A percentile compares a stretch with the other conserved stretches of the same genome.
Conservation (phyloP, 2,888 invertebrate genomes). For the Nowickia ferox region DNA sequence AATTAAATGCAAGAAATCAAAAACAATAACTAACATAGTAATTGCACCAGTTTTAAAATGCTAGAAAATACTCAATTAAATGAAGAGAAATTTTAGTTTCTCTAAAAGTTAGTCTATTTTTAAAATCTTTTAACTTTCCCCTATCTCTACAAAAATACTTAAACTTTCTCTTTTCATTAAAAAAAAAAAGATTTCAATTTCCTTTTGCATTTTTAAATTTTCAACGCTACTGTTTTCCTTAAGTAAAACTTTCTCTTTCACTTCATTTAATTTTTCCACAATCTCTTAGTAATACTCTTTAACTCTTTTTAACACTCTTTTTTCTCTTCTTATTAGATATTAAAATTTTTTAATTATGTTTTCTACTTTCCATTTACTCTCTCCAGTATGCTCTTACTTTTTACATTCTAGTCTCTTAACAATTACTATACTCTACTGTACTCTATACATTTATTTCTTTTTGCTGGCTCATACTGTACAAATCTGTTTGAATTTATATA, state of each 20-base stretch:
- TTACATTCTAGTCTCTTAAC: conserved; percentile 34
- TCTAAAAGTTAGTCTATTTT: conserved; percentile 25
- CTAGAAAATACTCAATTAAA: conserved; percentile 58
- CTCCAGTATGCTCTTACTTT: background rate
- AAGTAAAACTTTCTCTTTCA: conserved; percentile 21
- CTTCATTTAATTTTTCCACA: background rate
- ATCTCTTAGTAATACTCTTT: conserved; percentile 26
- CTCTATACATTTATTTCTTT: conserved; percentile 22
- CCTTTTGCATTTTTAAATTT: too few species aligned
- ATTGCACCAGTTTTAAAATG: conserved; percentile 55
- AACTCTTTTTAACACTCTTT: background rate
- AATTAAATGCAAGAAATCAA: conserved; percentile 79
- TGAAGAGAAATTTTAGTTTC: conserved; percentile 42
- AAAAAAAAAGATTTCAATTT: background rate
- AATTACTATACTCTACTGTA: background rate
- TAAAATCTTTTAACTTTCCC: conserved; percentile 41
- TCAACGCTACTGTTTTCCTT: too few species aligned
- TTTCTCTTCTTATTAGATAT: background rate
- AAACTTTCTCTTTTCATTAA: conserved; percentile 10
- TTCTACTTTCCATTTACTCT: background rate
- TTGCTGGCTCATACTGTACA: conserved; percentile 62
- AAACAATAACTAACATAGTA: conserved; percentile 75
- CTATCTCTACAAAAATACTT: background rate
- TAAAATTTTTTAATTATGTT: conserved; percentile 2
- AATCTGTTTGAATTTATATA: conserved; percentile 51